phyloP scores from a whole-genome alignment of 1,140 invertebrate genomes.

The Drosophila rufa region DNA sequence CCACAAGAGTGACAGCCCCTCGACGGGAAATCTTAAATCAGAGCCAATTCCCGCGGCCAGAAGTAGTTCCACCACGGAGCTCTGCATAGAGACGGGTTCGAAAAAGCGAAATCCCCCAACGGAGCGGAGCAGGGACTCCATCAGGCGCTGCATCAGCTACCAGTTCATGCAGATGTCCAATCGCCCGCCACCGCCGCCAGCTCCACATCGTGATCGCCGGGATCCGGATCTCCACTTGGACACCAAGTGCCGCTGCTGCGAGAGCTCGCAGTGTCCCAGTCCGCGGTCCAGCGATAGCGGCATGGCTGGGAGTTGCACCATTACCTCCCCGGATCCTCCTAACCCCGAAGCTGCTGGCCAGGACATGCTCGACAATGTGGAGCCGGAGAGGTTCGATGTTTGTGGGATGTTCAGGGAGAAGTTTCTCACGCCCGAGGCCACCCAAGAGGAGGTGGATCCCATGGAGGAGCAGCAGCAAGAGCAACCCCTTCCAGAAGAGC shows the following conservation, averaged over 20 bases:
- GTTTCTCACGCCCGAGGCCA: conserved; percentile 76
- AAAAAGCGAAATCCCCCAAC: not conserved
- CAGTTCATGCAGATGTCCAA: conserved; percentile 84
- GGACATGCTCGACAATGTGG: conserved; percentile 57
- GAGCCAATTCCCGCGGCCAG: conserved; percentile 17
- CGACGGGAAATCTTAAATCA: conserved; percentile 33
- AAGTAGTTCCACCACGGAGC: conserved; percentile 63
- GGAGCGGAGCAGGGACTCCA: conserved; percentile 48
- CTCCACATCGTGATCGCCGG: conserved; percentile 24
- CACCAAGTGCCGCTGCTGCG: conserved; percentile 87
- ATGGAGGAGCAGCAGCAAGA: conserved; percentile 5
- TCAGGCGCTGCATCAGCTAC: conserved; percentile 86
- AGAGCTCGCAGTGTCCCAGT: conserved; percentile 87
- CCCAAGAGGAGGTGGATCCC: conserved; percentile 38
- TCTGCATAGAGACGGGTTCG: conserved; percentile 64
- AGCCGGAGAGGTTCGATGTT: conserved; percentile 75
- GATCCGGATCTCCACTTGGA: conserved; percentile 47
- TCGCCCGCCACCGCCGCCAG: conserved; percentile 24
- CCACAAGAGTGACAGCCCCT: conserved; percentile 63
- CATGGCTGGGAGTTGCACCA: conserved; percentile 91
- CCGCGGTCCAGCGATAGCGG: conserved; percentile 91
- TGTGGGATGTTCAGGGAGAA: conserved; percentile 82
- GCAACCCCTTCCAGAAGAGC: conserved; percentile 7
- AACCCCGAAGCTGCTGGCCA: conserved; percentile 43
- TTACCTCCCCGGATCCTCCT: conserved; percentile 88